phyloP scores from a whole-genome alignment of 1,140 invertebrate species.

The Sycophaga agraensis region DNA sequence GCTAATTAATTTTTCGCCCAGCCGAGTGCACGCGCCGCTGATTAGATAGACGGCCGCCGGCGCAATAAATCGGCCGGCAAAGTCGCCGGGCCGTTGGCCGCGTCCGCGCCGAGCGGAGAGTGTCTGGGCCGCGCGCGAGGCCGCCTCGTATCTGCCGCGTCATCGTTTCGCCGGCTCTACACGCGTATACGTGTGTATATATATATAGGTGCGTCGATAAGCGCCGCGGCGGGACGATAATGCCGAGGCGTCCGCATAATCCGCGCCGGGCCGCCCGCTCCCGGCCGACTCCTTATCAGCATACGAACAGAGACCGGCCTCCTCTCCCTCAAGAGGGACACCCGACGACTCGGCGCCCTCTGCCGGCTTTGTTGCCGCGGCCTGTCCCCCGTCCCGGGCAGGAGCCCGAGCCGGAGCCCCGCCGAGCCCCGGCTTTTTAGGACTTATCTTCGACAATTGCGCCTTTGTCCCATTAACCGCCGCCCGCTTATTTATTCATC shows the following conservation, averaged over 20 bases:
- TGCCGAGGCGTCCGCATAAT: conserved; percentile 8
- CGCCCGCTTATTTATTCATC: not conserved
- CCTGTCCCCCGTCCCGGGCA: no score
- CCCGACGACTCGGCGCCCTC: not conserved
- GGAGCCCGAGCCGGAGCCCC: no score
- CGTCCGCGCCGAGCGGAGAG: not conserved
- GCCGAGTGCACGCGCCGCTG: not conserved
- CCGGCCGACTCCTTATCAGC: conserved; percentile 24
- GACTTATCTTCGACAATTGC: not conserved
- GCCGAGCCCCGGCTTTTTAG: no score
- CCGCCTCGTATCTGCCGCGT: not conserved
- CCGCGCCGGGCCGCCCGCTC: not conserved
- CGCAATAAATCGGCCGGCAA: not conserved
- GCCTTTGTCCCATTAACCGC: not conserved
- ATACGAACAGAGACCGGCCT: not conserved
- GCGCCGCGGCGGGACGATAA: not conserved
- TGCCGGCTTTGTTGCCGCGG: not conserved
- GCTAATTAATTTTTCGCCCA: conserved; percentile 19
- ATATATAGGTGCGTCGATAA: not conserved
- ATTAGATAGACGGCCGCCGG: conserved; percentile 12
- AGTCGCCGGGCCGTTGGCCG: not conserved
- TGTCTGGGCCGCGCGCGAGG: not conserved
- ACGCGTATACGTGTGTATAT: not conserved
- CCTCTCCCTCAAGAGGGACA: no score
- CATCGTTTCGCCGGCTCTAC: conserved; percentile 10